Percentiles rank a stretch among this genome's conserved stretches.
These are phyloP conservation scores for Trichoplusia ni DNA, from an alignment of 1,140 invertebrate species.

Conservation along the genomic window DNA sequence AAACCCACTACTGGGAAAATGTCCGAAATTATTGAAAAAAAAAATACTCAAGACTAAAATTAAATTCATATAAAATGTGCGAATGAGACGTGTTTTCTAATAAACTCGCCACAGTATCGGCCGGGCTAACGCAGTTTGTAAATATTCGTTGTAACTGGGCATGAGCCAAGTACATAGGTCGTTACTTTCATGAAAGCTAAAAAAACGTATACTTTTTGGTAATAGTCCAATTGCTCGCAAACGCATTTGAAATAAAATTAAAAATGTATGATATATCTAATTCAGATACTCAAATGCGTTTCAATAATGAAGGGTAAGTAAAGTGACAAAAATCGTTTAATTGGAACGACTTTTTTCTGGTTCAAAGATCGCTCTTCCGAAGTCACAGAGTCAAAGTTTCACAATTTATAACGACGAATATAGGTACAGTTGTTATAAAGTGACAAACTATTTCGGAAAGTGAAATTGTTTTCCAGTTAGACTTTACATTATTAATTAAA, in stretches of 20 bases:
- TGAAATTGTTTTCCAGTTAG: constrained; percentile 1
- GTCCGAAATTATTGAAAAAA: too few species aligned
- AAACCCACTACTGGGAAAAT: background rate
- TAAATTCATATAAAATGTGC: too few species aligned
- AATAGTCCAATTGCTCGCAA: background rate
- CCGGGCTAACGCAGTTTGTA: constrained; percentile 26
- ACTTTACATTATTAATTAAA: constrained; percentile 5
- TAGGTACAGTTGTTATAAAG: background rate
- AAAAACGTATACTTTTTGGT: constrained; percentile 14
- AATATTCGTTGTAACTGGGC: constrained; percentile 38
- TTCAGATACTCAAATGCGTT: background rate
- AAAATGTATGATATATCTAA: background rate
- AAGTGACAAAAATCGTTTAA: background rate
- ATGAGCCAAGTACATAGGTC: constrained; percentile 24
- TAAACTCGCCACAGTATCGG: background rate
- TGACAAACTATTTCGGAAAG: background rate
- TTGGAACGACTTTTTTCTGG: constrained; percentile 1
- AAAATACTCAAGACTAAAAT: too few species aligned
- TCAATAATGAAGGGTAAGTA: too few species aligned
- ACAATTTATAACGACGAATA: constrained; percentile 1
- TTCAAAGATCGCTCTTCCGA: background rate
- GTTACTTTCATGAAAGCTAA: background rate
- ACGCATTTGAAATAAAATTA: background rate
- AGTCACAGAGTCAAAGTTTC: constrained; percentile 4
- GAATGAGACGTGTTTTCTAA: constrained; percentile 4